These are phyloP conservation scores for Heterodera carotae DNA, from an alignment of 1,140 invertebrate species.

Conservation along the genomic window DNA sequence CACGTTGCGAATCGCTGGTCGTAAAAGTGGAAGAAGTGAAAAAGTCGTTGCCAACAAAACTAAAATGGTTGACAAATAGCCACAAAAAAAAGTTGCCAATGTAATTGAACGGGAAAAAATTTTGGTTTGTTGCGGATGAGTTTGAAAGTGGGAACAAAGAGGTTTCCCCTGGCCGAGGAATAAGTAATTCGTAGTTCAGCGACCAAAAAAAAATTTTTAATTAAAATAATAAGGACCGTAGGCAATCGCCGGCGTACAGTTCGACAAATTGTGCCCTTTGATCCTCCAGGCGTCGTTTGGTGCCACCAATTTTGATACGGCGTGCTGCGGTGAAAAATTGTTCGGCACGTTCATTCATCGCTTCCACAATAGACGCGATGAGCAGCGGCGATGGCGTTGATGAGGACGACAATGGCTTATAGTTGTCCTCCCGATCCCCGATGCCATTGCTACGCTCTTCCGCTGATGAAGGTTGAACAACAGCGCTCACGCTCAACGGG, in stretches of 20 bases:
- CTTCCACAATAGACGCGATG: neutral
- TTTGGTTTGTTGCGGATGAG: neutral
- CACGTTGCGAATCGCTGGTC: constrained; percentile 13
- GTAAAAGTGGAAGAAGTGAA: constrained; percentile 19
- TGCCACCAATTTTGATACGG: constrained; percentile 28
- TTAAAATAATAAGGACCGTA: constrained; percentile 5
- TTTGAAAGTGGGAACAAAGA: neutral
- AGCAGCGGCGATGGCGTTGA: neutral
- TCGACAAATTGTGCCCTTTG: constrained; percentile 28
- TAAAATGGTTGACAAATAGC: constrained; percentile 1
- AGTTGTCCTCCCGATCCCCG: neutral
- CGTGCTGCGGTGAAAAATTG: constrained; percentile 35
- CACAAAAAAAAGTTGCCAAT: no score
- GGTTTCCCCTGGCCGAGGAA: neutral
- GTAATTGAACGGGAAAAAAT: no score
- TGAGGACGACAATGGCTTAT: no score
- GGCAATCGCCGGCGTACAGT: constrained; percentile 42
- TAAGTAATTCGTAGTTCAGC: no score
- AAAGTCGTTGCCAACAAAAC: constrained; percentile 24
- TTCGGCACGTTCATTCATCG: constrained; percentile 31
- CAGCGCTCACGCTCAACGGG: constrained; percentile 31
- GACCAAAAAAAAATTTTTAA: neutral
- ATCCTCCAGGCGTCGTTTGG: neutral
- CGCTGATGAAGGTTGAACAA: constrained; percentile 2
- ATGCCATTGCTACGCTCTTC: constrained; percentile 2